Evolutionary conservation across 2,797 vertebrate genomes (phyloP), one percentile per base, ranked within the genome.

Genomic region (Sebastes steindachneri): DNA sequence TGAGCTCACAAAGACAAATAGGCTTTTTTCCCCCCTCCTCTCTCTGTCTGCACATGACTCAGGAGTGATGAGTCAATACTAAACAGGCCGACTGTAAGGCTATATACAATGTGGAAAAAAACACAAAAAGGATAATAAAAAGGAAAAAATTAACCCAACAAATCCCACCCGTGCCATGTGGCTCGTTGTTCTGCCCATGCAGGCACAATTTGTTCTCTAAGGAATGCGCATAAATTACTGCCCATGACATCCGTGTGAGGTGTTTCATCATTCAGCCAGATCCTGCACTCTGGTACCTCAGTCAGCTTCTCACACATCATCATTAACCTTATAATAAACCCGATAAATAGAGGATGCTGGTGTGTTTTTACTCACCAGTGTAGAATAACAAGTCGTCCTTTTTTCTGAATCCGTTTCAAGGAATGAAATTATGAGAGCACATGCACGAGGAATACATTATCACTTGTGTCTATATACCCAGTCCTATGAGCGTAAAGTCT

Each of bases 251-350:
- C 91, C 89, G 70, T 88, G 90, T 84, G 88, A 75, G 67, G 68
- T 90, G 80, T 96, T 96, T 96, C 95, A 96, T 96, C 95, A 95
- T 95, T 63, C 92, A 67, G 70, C 80, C 77, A 75, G 82, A 86
- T 86, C 78, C 67, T 86, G 81, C 83, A 83, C 84, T 82, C 57
- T 74, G 84, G 57, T 80, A 76, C 79, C 78, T 11, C 55, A 19
- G 4, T 28, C 79, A 53, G 9, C 17, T 64, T 17, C 63, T 17
- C 63, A 37, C 68, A 29, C 12, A 35, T 68, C 14, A 41, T 6
- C 37, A 41, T 41, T 6, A 37, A 5, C 29, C 9, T 54, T n/a
- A 41, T 31, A 35, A 28, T 23, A 28, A 12, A 29, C 4, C n/a
- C 55, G 23, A 12, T 0, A 41, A 41, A 41, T 41, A 14, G 7